A percentile compares a stretch with the other conserved stretches of the same genome.
These are phyloP conservation scores for Ptychochromis oligacanthus DNA, from an alignment of 2,113 vertebrate genomes.

Conservation along the genomic window DNA sequence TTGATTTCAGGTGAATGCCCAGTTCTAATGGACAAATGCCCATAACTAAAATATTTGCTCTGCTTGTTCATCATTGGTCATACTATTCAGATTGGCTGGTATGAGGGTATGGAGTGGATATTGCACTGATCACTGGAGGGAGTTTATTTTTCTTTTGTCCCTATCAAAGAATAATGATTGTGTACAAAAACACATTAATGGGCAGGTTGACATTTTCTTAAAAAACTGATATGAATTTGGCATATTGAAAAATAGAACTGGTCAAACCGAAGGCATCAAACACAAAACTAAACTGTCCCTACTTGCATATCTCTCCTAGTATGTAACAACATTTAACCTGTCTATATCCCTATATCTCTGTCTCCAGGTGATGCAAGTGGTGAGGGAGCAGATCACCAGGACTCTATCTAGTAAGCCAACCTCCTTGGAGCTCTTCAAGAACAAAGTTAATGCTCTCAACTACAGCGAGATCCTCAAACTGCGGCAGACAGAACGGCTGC, in stretches of 20 bases:
- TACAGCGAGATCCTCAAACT: constrained; percentile 96
- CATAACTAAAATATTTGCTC: background rate
- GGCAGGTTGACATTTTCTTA: background rate
- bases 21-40: background rate
- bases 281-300: background rate
- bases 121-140: background rate
- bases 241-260: background rate
- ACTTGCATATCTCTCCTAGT: background rate
- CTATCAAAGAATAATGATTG: background rate
- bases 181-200: background rate
- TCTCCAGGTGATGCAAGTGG: constrained; percentile 95
- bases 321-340: background rate
- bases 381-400: constrained; percentile 95
- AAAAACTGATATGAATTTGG: background rate
- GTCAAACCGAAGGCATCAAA: background rate
- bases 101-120: background rate
- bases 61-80: background rate
- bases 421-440: constrained; percentile 95
- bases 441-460: constrained; percentile 89
- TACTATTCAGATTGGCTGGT: background rate
- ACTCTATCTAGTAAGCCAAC: constrained; percentile 90
- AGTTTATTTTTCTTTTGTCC: background rate
- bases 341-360: rapidly evolving
- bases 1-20: too few relatives aligned
- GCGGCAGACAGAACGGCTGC: constrained; percentile 92